A percentile compares a stretch with the other conserved stretches of the same genome.
Conservation (phyloP, 2,888 invertebrate species). For the Euplagia quadripunctaria region DNA sequence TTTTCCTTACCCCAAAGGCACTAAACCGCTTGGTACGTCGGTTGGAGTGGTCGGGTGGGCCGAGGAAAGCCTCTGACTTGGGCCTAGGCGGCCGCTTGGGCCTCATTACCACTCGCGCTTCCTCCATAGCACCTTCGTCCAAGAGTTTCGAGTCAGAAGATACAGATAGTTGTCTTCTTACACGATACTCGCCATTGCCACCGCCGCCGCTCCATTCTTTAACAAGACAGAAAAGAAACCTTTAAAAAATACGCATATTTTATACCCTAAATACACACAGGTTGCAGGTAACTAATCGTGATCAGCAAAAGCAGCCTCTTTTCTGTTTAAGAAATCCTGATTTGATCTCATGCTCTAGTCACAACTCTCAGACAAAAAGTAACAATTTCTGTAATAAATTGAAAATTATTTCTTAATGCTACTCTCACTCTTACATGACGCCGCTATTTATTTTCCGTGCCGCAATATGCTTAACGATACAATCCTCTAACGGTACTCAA, state of each 20-base stretch:
- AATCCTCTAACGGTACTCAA: conserved; percentile 61
- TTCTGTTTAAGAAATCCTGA: conserved; percentile 15
- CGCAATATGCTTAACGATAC: conserved; percentile 49
- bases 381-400: conserved; percentile 6
- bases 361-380: conserved; percentile 19
- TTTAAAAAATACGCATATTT: not conserved
- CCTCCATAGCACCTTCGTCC: conserved; percentile 96
- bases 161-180: conserved; percentile 95
- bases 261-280: not conserved
- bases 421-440: conserved; percentile 47
- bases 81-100: conserved; percentile 97
- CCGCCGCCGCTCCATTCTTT: conserved; percentile 92
- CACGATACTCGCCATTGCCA: conserved; percentile 92
- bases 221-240: conserved; percentile 49
- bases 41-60: conserved; percentile 91
- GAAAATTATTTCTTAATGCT: conserved; percentile 27
- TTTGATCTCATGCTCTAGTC: conserved; percentile 17
- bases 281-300: not conserved
- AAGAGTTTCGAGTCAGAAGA: conserved; percentile 97
- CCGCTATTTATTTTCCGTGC: conserved; percentile 45
- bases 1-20: conserved; percentile 95
- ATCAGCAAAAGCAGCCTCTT: conserved; percentile 12
- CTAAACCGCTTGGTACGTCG: conserved; percentile 97
- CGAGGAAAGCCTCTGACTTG: conserved; percentile 97
- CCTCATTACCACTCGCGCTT: conserved; percentile 95